Base-by-base conservation (phyloP, 2,113 vertebrate genomes). In the Fulmarus glacialis region DNA sequence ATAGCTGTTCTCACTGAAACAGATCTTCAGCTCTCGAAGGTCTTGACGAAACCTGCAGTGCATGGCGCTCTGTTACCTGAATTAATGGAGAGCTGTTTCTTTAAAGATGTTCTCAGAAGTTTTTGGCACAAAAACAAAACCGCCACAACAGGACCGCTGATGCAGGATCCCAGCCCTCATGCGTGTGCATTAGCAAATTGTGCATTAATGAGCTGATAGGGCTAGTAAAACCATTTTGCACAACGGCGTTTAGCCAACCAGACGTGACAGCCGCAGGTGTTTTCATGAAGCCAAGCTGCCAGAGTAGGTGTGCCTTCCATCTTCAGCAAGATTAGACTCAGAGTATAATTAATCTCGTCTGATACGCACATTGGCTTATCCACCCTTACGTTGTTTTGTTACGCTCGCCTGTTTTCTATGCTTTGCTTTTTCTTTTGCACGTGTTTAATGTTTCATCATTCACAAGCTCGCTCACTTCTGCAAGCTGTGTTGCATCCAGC, bases 181-280 rank as follows among this genome's bases (percentile, higher is more conserved):
- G 83, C 56, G 47, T 59, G 52, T 75, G 84, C 81, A 82, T 87
- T 90, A 94, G 73, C 68, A 93, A 82, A 85, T 60, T 52, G 87
- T 47, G 62, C 58, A 82, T 59, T 89, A 67, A 67, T 50, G 77
- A 84, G 81, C 63, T 84, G 68, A 89, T 34, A n/a, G 63, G 75
- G 50, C 75, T 74, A 27, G 60, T 30, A 40, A 79, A 74, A 62
- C 21, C 45, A 4, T 83, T 87, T 12, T 10, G 52, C 48, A 32
- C 16, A 22, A 59, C 0, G 16, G 77, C 20, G 2, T 85, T 93
- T 55, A 72, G 91, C 73, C 56, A 64, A 67, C 10, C 11, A 87
- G 74, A 47, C 1, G 1, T 75, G 78, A 64, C 64, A 30, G 34
- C 70, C 1, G 1, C 79, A 56, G 84, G 84, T 91, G n/a, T 32